Base-by-base conservation (phyloP, 2,888 invertebrate genomes). In the Scaptomyza reducta region DNA sequence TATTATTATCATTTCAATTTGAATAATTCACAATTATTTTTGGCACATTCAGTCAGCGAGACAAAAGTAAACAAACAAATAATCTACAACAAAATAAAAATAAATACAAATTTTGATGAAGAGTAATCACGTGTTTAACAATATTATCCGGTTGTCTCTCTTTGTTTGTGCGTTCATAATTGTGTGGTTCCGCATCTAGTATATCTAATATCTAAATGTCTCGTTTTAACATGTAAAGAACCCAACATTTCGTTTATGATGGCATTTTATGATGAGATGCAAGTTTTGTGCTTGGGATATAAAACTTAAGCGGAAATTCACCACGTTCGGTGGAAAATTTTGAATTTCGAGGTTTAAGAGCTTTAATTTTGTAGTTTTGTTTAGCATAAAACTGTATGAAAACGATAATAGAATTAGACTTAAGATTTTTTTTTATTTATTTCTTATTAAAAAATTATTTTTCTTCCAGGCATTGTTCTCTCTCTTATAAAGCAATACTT, bases 41-140 rank as follows among this genome's bases (percentile, higher is more conserved):
- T 55, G 41, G 44, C 41, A 47, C 18, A 50, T 42, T 53, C 49
- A 60, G 46, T 49, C 64, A 75, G 47, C 46, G 51, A 11, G 40
- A 66, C 16, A 13, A 42, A 18, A 40, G 40, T 40, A 40, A 40
- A 40, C 40, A 40, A 40, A 10, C 40, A 40, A 40, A 16, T 40
- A 40, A 16, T 40, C 40, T 10, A 2, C 3, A 7, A 14, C 7
- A 38, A 38, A 38, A 38, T 14, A 35, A 6, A 16, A 16, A 40
- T 4, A 16, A 7, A 14, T 38, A n/a, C 10, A 18, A 11, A 45
- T 55, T 16, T 54, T 77, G 63, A 64, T 81, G 64, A 65, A 85
- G 51, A 85, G 51, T 51, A 62, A 81, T 71, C 68, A 70, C 62
- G 70, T 77, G 70, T 65, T 57, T 10, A n/a, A 18, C 18, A 31